Evolutionary conservation across 1,140 invertebrate genomes (phyloP), one percentile per base, ranked within the genome.

Genomic region (Drosophila parabipectinata): DNA sequence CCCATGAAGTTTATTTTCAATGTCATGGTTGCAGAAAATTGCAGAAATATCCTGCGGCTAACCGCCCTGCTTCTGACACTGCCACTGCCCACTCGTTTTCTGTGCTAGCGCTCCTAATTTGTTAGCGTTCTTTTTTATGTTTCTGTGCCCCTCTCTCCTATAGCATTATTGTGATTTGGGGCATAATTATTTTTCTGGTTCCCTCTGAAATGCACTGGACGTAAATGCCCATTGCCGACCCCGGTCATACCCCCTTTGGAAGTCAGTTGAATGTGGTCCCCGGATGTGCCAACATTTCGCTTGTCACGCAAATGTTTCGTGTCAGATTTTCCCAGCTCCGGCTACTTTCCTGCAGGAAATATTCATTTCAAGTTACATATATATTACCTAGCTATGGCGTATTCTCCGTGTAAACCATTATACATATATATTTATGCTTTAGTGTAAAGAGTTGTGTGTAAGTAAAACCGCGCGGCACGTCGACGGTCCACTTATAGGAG

Each of bases 241-340:
- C 44, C 41, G 7, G 7, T 21, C 6, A 5, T 3, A 47, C 18
- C 3, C 7, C 9, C 44, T n/a, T 41, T 21, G 15, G 3, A 10
- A 47, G 18, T 21, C 44, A 7, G 39, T 10, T 37, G 34, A 15
- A 51, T 12, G 4, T 12, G 45, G 15, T 56, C 48, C 56, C 52
- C 18, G 45, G 53, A 74, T 66, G 61, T 37, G 55, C 57, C 67
- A 52, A 61, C 81, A 71, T 85, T 85, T 69, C 51, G 73, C 74
- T 72, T 85, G 82, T 85, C 82, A 87, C 69, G 82, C 78, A 72
- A 85, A 79, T 82, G 82, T 85, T 85, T 78, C 75, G 61, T 76
- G 82, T 85, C 82, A 87, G 83, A 85, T 85, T 85, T 87, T 48
- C 66, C 55, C 59, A 69, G 58, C 66, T 68, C 71, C 78, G 51